Base-by-base conservation (phyloP, 2,113 vertebrate genomes). In the Onychorhynchus coronatus region DNA sequence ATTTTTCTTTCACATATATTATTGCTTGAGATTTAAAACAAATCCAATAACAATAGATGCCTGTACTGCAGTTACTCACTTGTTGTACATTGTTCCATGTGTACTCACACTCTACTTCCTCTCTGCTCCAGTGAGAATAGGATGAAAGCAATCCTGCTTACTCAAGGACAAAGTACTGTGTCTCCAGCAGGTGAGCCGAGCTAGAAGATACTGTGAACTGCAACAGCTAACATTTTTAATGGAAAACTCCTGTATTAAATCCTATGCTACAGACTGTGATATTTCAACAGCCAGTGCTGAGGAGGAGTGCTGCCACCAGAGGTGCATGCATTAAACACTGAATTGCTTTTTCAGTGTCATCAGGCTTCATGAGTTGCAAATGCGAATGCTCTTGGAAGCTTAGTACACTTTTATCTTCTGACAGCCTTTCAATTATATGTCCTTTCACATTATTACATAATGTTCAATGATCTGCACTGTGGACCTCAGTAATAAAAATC, bases 1-100 rank as follows among this genome's bases (percentile, higher is more conserved):
- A 59, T 68, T 96, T 95, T 91, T 90, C 91, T 91, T 92, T 96
- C 61, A 74, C 61, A 84, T 37, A 8, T 42, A 75, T 92, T 88
- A 93, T 20, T 88, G 37, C 61, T 92, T 93, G 77, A 95, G 62
- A 83, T 94, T 93, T 52, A 13, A 65, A 77, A 88, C 87, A 72
- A 65, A n/a, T 58, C 28, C 41, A 71, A 24, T 84, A 79, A 70
- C 52, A 77, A 87, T 63, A 79, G 20, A 59, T 47, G 31, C 52
- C 80, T 85, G 31, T 31, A 50, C 42, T 76, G 74, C 92, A 79
- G 52, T 62, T 78, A 63, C 55, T 95, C n/a, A 31, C 50, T 73
- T 68, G 33, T 62, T 68, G 37, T 75, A 53, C 46, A 50, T 55
- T 61, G 59, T 53, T 73, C 7, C 14, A 8, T 12, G 46, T 10